phyloP scores from a whole-genome alignment of 2,888 invertebrate genomes.

The Abrostola triplasia region DNA sequence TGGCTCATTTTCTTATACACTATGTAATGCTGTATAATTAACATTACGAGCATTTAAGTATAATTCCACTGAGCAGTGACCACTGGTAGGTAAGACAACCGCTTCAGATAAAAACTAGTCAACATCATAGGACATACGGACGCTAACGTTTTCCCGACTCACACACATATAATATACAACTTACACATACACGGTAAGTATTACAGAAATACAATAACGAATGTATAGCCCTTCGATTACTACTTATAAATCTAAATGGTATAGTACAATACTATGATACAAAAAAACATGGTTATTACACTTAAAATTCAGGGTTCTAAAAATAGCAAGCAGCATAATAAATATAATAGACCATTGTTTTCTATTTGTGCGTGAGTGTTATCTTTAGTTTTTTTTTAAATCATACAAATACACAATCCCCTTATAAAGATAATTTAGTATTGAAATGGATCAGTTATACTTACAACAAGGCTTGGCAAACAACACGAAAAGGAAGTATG shows the following conservation, averaged over 20 bases:
- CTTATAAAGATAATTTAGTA: neutral
- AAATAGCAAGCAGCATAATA: too few relatives aligned
- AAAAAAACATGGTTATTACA: too few relatives aligned
- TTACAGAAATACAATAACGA: constrained; percentile 2
- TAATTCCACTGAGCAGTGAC: constrained; percentile 10
- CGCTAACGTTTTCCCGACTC: constrained; percentile 15
- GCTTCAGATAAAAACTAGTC: constrained; percentile 5
- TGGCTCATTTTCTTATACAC: too few relatives aligned
- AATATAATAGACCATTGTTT: too few relatives aligned
- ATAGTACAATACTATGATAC: too few relatives aligned
- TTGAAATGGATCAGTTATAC: neutral
- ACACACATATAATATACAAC: constrained; percentile 30
- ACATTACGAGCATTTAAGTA: constrained; percentile 10
- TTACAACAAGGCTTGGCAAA: too few relatives aligned
- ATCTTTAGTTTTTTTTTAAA: too few relatives aligned
- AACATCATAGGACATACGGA: constrained; percentile 21
- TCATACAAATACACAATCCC: neutral
- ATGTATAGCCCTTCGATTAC: neutral
- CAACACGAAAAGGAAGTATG: too few relatives aligned
- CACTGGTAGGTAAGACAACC: constrained; percentile 6
- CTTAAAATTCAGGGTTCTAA: too few relatives aligned
- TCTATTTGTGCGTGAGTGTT: too few relatives aligned
- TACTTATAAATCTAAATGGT: too few relatives aligned
- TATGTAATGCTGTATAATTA: neutral
- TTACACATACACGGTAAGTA: constrained; percentile 1